Percentiles rank a stretch among this genome's conserved stretches.
Conservation (phyloP, 1,140 invertebrate genomes). For the Adoxophyes honmai region DNA sequence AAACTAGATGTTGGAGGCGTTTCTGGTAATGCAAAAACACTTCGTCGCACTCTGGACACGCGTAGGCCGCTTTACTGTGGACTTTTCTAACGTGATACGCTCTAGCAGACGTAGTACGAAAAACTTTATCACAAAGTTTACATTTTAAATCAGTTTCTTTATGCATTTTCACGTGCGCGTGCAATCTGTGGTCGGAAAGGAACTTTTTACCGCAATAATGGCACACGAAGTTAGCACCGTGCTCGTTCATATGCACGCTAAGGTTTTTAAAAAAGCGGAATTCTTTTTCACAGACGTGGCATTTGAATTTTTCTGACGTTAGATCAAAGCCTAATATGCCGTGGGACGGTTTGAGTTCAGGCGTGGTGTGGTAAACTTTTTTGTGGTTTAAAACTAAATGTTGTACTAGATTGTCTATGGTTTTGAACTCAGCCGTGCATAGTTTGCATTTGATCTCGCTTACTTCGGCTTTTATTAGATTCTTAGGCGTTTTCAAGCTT, state of each 20-base stretch:
- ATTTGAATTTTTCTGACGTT: constrained; percentile 17
- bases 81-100: constrained; percentile 17
- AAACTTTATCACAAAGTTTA: constrained; percentile 19
- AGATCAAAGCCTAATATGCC: constrained; percentile 21
- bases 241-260: constrained; percentile 24
- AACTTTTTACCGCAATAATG: constrained; percentile 22
- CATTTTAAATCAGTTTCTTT: constrained; percentile 5
- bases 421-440: neutral
- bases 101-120: neutral
- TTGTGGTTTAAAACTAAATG: constrained; percentile 5
- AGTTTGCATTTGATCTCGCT: constrained; percentile 20
- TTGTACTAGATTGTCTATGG: constrained; percentile 16
- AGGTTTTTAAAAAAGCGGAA: constrained; percentile 24
- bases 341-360: constrained; percentile 8
- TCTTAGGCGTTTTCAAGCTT: constrained; percentile 16
- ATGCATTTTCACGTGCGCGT: constrained; percentile 19
- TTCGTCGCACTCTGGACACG: constrained; percentile 20
- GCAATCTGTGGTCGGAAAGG: constrained; percentile 16
- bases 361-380: neutral
- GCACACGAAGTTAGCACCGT: constrained; percentile 17
- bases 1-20: constrained; percentile 18
- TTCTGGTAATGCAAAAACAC: constrained; percentile 18
- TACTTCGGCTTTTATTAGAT: constrained; percentile 20
- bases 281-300: constrained; percentile 18
- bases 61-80: constrained; percentile 17